These are phyloP conservation scores for Pica pica DNA, from an alignment of 2,113 vertebrate genomes.

Conservation along the genomic window DNA sequence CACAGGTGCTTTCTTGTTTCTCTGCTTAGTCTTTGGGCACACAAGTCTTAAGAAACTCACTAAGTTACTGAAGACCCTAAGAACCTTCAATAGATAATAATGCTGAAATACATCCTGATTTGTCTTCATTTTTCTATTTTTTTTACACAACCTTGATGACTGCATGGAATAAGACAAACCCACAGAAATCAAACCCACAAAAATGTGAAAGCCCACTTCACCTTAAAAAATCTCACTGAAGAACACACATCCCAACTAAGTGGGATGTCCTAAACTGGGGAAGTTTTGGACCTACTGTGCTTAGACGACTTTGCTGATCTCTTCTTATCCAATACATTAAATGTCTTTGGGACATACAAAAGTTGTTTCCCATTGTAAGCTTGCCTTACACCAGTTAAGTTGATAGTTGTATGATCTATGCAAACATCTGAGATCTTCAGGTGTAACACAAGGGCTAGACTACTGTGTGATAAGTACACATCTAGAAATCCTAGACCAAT, in stretches of 20 bases:
- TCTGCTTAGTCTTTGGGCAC: not conserved
- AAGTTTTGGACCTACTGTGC: not conserved
- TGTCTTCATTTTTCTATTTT: not conserved
- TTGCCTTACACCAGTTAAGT: not conserved
- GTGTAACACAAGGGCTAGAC: not conserved
- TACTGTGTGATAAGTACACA: not conserved
- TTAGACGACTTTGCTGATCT: not conserved
- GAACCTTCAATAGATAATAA: not conserved
- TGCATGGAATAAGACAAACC: not conserved
- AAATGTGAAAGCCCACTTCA: not conserved
- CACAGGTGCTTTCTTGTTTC: not conserved
- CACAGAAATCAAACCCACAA: not conserved
- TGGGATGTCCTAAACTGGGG: rapidly evolving
- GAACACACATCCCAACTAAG: not conserved
- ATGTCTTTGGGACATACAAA: not conserved
- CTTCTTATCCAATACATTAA: not conserved
- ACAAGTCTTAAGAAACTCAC: not conserved
- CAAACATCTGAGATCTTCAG: not conserved
- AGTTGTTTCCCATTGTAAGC: not conserved
- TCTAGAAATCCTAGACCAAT: not conserved
- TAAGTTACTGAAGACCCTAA: not conserved
- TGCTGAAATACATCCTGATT: not conserved
- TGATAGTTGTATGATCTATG: not conserved
- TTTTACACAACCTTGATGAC: not conserved
- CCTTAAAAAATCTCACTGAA: not conserved